Evolutionary conservation across 37 sponge, comb jelly and placozoan species (phyloP), one percentile per base, ranked within the genome.

Genomic region (Haliclona indistincta): DNA sequence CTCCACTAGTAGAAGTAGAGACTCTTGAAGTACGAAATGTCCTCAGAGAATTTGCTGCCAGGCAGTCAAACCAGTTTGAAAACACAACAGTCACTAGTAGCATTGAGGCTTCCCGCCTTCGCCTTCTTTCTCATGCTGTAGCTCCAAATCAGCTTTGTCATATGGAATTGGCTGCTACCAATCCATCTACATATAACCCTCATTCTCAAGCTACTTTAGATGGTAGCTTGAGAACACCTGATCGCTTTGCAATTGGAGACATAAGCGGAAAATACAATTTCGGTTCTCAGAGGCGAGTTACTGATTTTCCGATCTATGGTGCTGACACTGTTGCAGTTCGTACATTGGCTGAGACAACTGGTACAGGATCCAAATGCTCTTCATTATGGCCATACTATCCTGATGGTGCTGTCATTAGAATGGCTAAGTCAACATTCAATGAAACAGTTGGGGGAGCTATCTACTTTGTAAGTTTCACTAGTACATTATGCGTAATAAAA

Each of bases 271-370:
- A 65, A 68, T 82, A 43, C 28, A 58, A 20, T 8, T 17, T 8
- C 13, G 11, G 11, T n/a, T 25, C 26, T n/a, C 22, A 20, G 32
- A 69, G 63, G 4, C 33, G 19, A 5, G 77, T 75, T 20, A 63
- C 56, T 69, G 84, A 83, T n/a, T 8, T 83, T 43, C 84, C 84
- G 0, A 68, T 83, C 38, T 67, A 74, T 70, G 84, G 84, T 28
- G 38, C 63, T 22, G 38, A 58, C 3, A 68, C 45, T 58, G n/a
- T 58, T 7, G 13, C 60, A 25, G 60, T 20, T 58, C 60, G n/a
- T 58, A 25, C 60, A 58, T 20, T 58, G 13, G 60, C 26, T 26
- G 11, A 6, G 6, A 25, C 60, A 8, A 7, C 26, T 58, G 60
- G 28, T 6, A 58, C 7, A 20, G 6, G 6, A 26, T 20, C 7